These are phyloP conservation scores for Tretioscincus oriximinensis DNA, from an alignment of 2,113 vertebrate genomes.

Conservation along the genomic window DNA sequence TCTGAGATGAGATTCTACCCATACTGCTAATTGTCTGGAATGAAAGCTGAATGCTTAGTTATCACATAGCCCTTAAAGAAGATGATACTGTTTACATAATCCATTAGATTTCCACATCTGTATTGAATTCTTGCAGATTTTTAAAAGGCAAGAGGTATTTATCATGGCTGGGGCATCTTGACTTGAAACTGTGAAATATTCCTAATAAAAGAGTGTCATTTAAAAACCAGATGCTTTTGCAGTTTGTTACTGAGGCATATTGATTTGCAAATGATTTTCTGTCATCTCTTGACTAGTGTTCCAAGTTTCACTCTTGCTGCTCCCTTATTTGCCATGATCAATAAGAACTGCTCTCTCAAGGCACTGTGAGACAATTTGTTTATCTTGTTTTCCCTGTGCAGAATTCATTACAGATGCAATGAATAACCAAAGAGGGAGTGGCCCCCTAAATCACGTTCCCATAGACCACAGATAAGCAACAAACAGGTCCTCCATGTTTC, in stretches of 20 bases:
- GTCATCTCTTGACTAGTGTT: neutral
- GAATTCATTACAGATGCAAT: slow-evolving; percentile 17
- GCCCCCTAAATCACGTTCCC: neutral
- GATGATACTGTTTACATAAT: neutral
- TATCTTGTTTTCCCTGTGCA: slow-evolving; percentile 4
- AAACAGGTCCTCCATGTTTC: neutral
- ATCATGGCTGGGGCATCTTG: neutral
- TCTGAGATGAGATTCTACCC: neutral
- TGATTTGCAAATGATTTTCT: slow-evolving; percentile 32
- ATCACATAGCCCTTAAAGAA: neutral
- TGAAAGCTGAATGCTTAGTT: neutral
- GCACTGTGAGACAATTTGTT: neutral
- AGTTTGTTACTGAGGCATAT: slow-evolving; percentile 26
- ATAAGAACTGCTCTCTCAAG: slow-evolving; percentile 8
- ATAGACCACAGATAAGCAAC: neutral
- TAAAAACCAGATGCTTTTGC: slow-evolving; percentile 11
- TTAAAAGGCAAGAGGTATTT: neutral
- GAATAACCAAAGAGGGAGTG: neutral
- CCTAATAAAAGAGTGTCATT: slow-evolving; percentile 3
- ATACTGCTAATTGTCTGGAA: neutral
- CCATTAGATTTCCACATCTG: neutral
- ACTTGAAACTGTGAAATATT: neutral
- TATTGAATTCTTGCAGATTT: neutral
- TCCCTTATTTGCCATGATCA: slow-evolving; percentile 19
- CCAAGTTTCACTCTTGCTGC: neutral